Evolutionary conservation across 2,888 invertebrate genomes (phyloP), one percentile per base, ranked within the genome.

Genomic region (Megalurothrips usitatus): DNA sequence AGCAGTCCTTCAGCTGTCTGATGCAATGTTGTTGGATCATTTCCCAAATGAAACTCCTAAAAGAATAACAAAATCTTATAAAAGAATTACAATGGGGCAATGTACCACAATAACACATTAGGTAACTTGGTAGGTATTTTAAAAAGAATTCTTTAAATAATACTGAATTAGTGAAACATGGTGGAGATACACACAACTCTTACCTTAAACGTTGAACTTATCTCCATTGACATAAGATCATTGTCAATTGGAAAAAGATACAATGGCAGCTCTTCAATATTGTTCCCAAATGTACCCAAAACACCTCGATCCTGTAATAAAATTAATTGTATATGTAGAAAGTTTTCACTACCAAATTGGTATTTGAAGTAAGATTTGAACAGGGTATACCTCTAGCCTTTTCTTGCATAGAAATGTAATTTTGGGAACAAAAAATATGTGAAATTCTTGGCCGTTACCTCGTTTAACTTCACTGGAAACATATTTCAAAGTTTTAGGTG

Each of bases 151-250:
- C 2, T 43, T 43, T 43, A 43, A 43, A 43, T 43, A 43, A 43
- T 28, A 80, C 48, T 26, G 79, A 49, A 26, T 78, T 80, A 81
- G 80, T 80, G 19, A 79, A 63, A 68, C 48, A 34, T n/a, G 47
- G 80, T 26, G 11, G 81, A 52, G 43, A 63, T n/a, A 78, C n/a
- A 52, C 17, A 12, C 63, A 79, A 78, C 28, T 83, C 85, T 87
- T 86, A 94, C 94, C 91, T 92, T 87, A 85, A 92, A 96, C 28
- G 94, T 92, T 85, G 92, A 90, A 49, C 93, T 92, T 83, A 95
- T 89, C 88, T 98, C 98, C 92, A 98, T 93, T 0, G 98, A 97
- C 84, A 98, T 91, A 14, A 98, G 90, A 88, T 98, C 98, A 85
- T 92, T 93, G 85, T 98, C 98, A 85, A 98, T 92, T 0, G 97